Base-by-base conservation (phyloP, 2,888 invertebrate species). In the Neoaliturus tenellus region DNA sequence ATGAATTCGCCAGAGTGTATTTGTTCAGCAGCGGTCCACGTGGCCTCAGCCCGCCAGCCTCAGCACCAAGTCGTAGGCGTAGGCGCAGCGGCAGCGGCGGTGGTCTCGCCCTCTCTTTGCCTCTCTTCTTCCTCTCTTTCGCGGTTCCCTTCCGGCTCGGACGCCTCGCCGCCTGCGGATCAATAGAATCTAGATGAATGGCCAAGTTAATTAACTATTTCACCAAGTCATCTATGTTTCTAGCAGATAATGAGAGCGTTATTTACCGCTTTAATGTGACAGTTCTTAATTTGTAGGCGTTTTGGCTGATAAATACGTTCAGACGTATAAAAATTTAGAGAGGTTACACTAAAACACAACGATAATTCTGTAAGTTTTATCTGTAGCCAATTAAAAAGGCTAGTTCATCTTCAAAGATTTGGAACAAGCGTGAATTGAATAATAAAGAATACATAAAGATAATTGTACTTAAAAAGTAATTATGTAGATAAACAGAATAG, bases 171-270 rank as follows among this genome's bases (percentile, higher is more conserved):
- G 78, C 31, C 71, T 39, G 51, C 35, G 55, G 78, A 78, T 78
- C 78, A 78, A 78, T 78, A 78, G 78, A 75, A 75, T 28, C 48
- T 78, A 78, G 78, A 78, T 78, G 78, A 78, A 78, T 78, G 48
- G 28, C 55, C 55, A 78, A 78, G 55, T 78, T 78, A 78, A 78
- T 51, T 14, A 62, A 31, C 62, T 62, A 62, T 62, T 62, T 62
- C 20, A 62, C 8, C 31, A 62, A 62, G 31, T 17, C 62, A 12
- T 62, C 62, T 44, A 44, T 44, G 44, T 6, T 14, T 14, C 44
- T 44, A 55, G 25, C 55, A 12, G n/a, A 23, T 55, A 55, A 55
- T 55, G 55, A 12, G 25, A 55, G 23, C 4, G 20, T 55, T 55
- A 14, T 2, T 35, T 35, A 35, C 35, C 4, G 6, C 6, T 35